A percentile compares a stretch with the other conserved stretches of the same genome.
Evolutionary conservation across 2,113 vertebrate species (phyloP).

Genomic region (Melanostigma gelatinosum): DNA sequence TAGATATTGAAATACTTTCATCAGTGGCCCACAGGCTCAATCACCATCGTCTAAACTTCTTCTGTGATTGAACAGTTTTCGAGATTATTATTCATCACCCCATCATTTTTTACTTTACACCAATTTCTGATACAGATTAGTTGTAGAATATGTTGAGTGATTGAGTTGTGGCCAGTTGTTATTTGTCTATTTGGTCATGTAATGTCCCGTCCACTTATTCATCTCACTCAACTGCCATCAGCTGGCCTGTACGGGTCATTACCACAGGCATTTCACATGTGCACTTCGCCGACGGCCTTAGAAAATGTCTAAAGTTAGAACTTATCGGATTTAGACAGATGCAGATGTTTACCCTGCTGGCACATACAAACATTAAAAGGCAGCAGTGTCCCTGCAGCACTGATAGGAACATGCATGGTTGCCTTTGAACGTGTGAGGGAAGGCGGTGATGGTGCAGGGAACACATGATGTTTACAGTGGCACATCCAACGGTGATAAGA

Average conservation of each 20-base stretch:
- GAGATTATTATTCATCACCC: not conserved
- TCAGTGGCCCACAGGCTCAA: no score
- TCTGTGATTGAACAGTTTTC: not conserved
- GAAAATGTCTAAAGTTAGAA: not conserved
- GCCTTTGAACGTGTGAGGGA: slow-evolving; percentile 32
- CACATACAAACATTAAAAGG: slow-evolving; percentile 45
- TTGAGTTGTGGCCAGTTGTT: not conserved
- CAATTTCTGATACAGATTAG: not conserved
- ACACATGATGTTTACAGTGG: not conserved
- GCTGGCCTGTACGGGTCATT: not conserved
- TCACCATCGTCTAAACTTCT: not conserved
- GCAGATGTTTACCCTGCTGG: slow-evolving; percentile 42
- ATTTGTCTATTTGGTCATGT: not conserved
- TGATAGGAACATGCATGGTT: slow-evolving; percentile 28
- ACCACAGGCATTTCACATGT: slow-evolving; percentile 1
- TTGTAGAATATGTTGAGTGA: not conserved
- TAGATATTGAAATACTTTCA: no score
- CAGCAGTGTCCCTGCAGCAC: slow-evolving; percentile 9
- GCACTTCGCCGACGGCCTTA: not conserved
- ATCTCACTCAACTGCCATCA: slow-evolving; percentile 6
- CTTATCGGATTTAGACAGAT: slow-evolving; percentile 23
- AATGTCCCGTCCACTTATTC: not conserved
- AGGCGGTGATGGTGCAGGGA: slow-evolving; percentile 25
- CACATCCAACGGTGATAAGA: slow-evolving; percentile 31
- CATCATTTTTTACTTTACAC: not conserved